These are phyloP conservation scores for Pygmarrhopalites habei DNA, from an alignment of 1,140 invertebrate species.

Conservation along the genomic window DNA sequence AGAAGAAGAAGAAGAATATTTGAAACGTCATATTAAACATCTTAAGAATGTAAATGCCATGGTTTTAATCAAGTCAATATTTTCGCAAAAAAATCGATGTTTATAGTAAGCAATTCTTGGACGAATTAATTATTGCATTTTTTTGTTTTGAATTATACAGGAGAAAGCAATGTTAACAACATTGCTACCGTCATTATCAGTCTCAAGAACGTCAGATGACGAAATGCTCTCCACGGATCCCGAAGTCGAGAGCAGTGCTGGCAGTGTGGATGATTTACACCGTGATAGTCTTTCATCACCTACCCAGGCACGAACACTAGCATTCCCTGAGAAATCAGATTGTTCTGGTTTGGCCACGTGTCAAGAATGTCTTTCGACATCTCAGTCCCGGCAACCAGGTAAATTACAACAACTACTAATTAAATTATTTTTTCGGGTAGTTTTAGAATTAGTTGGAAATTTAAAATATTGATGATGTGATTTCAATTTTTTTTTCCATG, in stretches of 20 bases:
- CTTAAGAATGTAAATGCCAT: slow-evolving; percentile 37
- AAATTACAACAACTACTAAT: too few relatives aligned
- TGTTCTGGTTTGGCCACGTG: background rate
- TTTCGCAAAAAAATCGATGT: too few relatives aligned
- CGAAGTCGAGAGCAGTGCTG: slow-evolving; percentile 46
- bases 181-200: slow-evolving; percentile 64
- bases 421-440: too few relatives aligned
- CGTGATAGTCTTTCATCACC: slow-evolving; percentile 15
- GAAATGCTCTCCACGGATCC: slow-evolving; percentile 61
- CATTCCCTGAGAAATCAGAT: slow-evolving; percentile 17
- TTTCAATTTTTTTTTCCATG: slow-evolving; percentile 16
- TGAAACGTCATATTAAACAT: slow-evolving; percentile 33
- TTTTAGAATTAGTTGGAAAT: too few relatives aligned
- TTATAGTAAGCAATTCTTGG: too few relatives aligned
- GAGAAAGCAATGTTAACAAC: slow-evolving; percentile 74
- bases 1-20: slow-evolving; percentile 38
- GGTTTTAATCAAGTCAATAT: too few relatives aligned
- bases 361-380: background rate
- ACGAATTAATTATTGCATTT: too few relatives aligned
- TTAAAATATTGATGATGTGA: background rate
- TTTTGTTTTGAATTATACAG: slow-evolving; percentile 46
- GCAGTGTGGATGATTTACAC: slow-evolving; percentile 51
- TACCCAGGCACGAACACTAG: slow-evolving; percentile 32
- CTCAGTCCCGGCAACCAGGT: background rate
- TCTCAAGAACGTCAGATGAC: slow-evolving; percentile 75